Conservation (phyloP, 2,113 vertebrate species). For the Setophaga coronata region DNA sequence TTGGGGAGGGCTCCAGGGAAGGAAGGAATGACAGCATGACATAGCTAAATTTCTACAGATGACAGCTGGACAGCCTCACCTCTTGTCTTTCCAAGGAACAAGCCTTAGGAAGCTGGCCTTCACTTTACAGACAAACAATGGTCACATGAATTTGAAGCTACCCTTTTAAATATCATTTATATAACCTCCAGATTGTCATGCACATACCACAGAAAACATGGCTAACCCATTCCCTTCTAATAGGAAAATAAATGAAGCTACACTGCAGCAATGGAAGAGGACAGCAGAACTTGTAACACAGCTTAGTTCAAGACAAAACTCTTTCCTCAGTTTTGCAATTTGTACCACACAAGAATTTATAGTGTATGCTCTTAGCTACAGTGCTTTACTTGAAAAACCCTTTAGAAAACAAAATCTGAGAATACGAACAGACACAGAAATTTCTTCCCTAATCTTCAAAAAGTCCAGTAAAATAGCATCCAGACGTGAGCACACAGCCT, state of each 20-base stretch:
- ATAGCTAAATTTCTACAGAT: neutral
- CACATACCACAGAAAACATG: neutral
- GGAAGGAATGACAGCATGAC: conserved; percentile 5
- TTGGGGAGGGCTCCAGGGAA: neutral
- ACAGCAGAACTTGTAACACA: neutral
- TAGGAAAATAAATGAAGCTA: neutral
- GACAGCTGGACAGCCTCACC: neutral
- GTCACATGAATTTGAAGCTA: neutral
- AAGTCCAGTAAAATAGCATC: neutral
- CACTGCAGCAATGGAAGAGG: neutral
- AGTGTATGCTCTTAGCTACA: neutral
- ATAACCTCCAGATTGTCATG: neutral
- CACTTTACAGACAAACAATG: neutral
- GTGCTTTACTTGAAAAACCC: neutral
- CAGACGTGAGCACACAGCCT: neutral
- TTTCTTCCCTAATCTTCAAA: neutral
- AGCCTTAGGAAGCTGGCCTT: neutral
- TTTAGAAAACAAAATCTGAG: neutral
- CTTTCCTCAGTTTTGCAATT: neutral
- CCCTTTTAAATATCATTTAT: neutral
- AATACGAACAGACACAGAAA: neutral
- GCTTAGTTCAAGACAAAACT: neutral
- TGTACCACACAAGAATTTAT: neutral
- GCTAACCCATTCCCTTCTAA: neutral
- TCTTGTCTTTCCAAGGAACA: neutral